These are phyloP conservation scores for Corythornis madagascariensis DNA, from an alignment of 2,113 vertebrate species.

Conservation along the genomic window DNA sequence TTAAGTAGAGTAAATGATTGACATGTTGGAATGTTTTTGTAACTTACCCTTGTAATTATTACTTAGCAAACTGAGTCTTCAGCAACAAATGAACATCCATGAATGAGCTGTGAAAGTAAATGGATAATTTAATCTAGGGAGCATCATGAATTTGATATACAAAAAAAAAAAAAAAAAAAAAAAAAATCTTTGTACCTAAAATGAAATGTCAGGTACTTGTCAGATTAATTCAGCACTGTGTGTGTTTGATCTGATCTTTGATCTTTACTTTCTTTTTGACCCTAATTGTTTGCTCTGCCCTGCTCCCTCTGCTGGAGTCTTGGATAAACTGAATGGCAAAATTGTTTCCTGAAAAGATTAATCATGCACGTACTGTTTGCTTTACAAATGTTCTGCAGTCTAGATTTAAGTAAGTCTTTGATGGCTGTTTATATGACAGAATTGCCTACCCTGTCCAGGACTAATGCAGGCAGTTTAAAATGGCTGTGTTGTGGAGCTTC, in stretches of 20 bases:
- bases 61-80: neutral
- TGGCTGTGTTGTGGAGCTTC: neutral
- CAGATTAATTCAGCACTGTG: constrained; percentile 44
- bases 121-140: neutral
- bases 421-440: constrained; percentile 42
- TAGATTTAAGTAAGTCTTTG: constrained; percentile 54
- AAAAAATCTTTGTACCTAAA: constrained; percentile 13
- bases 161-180: neutral
- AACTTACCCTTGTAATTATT: constrained; percentile 45
- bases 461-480: neutral
- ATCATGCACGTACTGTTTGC: constrained; percentile 59
- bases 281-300: constrained; percentile 64
- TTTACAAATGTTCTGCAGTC: constrained; percentile 58
- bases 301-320: constrained; percentile 78
- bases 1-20: constrained; percentile 42
- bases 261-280: constrained; percentile 68
- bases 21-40: constrained; percentile 30
- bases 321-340: constrained; percentile 72
- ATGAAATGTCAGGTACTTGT: constrained; percentile 22
- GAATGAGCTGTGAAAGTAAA: constrained; percentile 3
- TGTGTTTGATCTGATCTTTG: constrained; percentile 55
- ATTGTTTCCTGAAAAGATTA: constrained; percentile 67
- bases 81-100: neutral
- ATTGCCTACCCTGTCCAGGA: neutral
- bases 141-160: neutral